Conservation (phyloP, 2,113 vertebrate species). For the Gymnobelideus leadbeateri region DNA sequence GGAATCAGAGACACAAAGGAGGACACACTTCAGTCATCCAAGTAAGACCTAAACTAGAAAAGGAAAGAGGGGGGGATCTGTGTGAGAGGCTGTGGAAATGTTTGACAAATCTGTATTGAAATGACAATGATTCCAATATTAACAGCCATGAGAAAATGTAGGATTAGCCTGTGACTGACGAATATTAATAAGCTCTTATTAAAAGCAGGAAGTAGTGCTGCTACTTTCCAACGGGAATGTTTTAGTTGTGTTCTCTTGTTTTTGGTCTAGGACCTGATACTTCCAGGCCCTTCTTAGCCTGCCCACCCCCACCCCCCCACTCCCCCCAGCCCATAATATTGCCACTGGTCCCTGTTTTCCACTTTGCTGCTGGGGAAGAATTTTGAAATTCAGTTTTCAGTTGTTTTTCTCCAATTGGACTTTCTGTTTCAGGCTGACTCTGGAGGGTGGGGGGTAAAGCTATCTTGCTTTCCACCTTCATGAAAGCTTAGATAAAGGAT, state of each 20-base stretch:
- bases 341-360: neutral
- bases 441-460: neutral
- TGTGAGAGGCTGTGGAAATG: neutral
- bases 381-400: slow-evolving; percentile 24
- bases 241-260: neutral
- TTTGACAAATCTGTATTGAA: neutral
- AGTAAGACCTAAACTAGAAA: neutral
- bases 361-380: neutral
- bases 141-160: slow-evolving; percentile 41
- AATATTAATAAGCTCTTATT: neutral
- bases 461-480: slow-evolving; percentile 30
- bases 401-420: slow-evolving; percentile 51
- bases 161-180: neutral
- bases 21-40: neutral
- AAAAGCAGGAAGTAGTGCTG: slow-evolving; percentile 28
- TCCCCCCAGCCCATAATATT: neutral
- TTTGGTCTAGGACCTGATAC: slow-evolving; percentile 9
- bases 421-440: neutral
- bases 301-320: too few species aligned
- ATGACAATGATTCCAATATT: slow-evolving; percentile 33
- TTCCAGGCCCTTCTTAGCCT: neutral
- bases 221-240: neutral
- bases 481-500: slow-evolving; percentile 46
- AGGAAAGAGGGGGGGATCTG: neutral
- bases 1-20: neutral